phyloP scores from a whole-genome alignment of 2,888 invertebrate species.

The Cyrtodaria siliqua region DNA sequence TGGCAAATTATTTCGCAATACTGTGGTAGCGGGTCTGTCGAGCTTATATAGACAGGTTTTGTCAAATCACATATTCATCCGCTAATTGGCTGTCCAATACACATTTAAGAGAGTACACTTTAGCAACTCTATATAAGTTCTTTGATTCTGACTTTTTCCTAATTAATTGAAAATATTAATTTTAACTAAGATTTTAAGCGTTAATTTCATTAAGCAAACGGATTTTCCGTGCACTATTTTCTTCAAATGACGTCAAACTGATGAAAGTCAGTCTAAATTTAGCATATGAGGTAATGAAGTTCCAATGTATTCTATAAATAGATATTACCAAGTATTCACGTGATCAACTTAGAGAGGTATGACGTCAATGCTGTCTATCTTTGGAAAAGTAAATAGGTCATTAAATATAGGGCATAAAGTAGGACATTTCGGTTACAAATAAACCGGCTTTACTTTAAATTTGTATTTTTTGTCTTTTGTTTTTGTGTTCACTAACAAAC shows the following conservation, averaged over 20 bases:
- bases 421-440: background rate
- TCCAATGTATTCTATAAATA: slow-evolving; percentile 42
- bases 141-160: too few species aligned
- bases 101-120: too few species aligned
- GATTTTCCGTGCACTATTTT: slow-evolving; percentile 41
- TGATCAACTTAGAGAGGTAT: slow-evolving; percentile 22
- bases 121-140: too few species aligned
- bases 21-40: background rate
- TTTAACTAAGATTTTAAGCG: too few species aligned
- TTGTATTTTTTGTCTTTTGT: too few species aligned
- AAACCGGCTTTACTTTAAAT: too few species aligned
- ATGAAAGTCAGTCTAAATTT: slow-evolving; percentile 41
- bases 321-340: slow-evolving; percentile 48
- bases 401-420: background rate
- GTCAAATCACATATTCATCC: slow-evolving; percentile 49
- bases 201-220: too few species aligned
- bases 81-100: slow-evolving; percentile 5
- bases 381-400: background rate
- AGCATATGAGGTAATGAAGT: slow-evolving; percentile 62
- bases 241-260: slow-evolving; percentile 45
- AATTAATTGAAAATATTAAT: too few species aligned
- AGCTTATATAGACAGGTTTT: slow-evolving; percentile 37
- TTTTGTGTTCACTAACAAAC: too few species aligned
- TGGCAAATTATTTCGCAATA: slow-evolving; percentile 57
- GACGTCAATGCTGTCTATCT: slow-evolving; percentile 38